Evolutionary conservation across 2,888 invertebrate genomes (phyloP).

Genomic region (Zootermopsis nevadensis): DNA sequence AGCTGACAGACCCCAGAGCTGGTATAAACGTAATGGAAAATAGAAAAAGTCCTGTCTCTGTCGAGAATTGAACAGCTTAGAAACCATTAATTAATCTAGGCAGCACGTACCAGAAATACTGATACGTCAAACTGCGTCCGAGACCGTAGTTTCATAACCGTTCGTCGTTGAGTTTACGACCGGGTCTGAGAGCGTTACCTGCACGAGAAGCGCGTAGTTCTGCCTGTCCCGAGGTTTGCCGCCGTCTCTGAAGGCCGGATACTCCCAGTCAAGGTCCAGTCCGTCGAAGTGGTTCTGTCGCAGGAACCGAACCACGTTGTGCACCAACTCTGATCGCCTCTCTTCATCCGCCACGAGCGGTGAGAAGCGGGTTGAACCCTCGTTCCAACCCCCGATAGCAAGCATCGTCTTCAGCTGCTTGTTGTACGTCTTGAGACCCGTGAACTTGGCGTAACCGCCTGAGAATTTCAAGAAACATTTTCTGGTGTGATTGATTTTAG

Average conservation of each 20-base stretch:
- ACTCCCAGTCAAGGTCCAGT: constrained; percentile 93
- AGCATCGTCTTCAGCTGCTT: constrained; percentile 90
- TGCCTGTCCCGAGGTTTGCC: constrained; percentile 80
- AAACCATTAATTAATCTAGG: no score
- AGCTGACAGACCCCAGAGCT: no score
- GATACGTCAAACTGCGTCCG: no score
- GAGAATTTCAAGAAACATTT: no score
- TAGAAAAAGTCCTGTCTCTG: no score
- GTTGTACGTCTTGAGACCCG: constrained; percentile 92
- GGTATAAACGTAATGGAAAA: no score
- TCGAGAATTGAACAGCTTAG: no score
- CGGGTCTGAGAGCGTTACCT: no score
- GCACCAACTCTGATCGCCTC: constrained; percentile 77
- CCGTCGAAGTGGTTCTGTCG: constrained; percentile 94
- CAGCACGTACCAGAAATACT: no score
- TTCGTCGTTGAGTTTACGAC: no score
- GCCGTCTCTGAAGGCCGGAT: constrained; percentile 85
- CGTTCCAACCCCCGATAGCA: constrained; percentile 96
- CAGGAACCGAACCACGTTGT: constrained; percentile 70
- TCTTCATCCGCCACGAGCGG: constrained; percentile 85
- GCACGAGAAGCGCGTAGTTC: constrained; percentile 88
- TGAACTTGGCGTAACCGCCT: constrained; percentile 96
- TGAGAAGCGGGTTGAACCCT: constrained; percentile 89
- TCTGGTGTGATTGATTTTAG: no score
- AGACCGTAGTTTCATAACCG: no score